Base-by-base conservation (phyloP, 2,888 invertebrate genomes). In the Coelinius sp. region DNA sequence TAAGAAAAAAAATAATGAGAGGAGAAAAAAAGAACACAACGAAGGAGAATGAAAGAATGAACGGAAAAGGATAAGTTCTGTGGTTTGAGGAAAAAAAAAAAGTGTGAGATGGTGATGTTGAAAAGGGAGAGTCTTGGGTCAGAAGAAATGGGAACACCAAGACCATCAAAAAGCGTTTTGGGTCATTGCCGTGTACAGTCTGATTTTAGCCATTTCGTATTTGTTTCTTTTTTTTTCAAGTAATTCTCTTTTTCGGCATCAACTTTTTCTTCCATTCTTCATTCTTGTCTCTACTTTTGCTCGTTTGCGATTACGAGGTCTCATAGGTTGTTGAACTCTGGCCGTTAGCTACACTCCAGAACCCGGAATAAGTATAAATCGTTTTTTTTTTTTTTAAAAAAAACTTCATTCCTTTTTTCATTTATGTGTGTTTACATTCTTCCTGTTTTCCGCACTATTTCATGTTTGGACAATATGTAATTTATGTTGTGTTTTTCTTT, bases 141-240 rank as follows among this genome's bases (percentile, higher is more conserved):
- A 44, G 75, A 75, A 72, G 70, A 70, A 73, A 75, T 70, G 59
- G 68, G 68, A 75, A 71, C 71, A 67, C 62, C 73, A 71, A 77
- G 78, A 81, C 78, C 76, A 79, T 82, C 77, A 78, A 83, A 84
- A 83, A 41, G 20, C 24, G 76, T 84, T 83, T 81, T 74, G 78
- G 84, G 83, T 85, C 85, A 84, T 85, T 84, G 84, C 82, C 83
- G 77, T 77, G 73, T 70, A 49, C 52, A 73, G 67, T 73, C 74
- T 75, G 70, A 70, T 77, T 79, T 78, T 78, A 81, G 81, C 76
- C 77, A 80, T 79, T 79, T 79, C 74, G 14, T 38, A 24, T 65
- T 70, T 17, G 12, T 52, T 38, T n/a, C 8, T 22, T n/a, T 38
- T 25, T 67, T 66, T 17, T 62, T 70, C 49, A 65, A 68, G 31